A percentile compares a stretch with the other conserved stretches of the same genome.
Conservation (phyloP, 2,797 vertebrate species). For the Platalea minor region DNA sequence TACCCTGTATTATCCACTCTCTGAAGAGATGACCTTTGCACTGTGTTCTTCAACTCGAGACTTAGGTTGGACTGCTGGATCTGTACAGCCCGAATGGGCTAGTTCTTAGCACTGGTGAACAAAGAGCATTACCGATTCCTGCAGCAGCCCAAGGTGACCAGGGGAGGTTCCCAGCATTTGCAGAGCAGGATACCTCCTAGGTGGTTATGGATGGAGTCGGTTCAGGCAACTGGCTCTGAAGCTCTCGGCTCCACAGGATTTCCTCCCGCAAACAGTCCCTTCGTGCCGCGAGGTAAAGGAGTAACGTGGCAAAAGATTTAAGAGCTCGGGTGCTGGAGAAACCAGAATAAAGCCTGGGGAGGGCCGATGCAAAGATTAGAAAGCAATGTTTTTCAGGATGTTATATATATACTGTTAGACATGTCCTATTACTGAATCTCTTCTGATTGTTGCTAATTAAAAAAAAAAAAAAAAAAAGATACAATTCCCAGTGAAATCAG, state of each 20-base stretch:
- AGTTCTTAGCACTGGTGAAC: not conserved
- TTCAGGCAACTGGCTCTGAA: not conserved
- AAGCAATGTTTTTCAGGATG: not conserved
- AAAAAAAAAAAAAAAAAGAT: not conserved
- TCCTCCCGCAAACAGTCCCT: not conserved
- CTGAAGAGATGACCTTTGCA: not conserved
- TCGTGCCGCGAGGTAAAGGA: not conserved
- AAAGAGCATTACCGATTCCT: not conserved
- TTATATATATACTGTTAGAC: not conserved
- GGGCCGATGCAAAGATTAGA: not conserved
- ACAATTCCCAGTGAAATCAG: not conserved
- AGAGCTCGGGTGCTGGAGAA: not conserved
- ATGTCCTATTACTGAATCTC: not conserved
- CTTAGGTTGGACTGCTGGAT: not conserved
- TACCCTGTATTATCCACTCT: not conserved
- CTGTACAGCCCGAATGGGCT: fast-evolving
- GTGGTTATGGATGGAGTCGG: not conserved
- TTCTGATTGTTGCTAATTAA: not conserved
- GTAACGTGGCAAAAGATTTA: not conserved
- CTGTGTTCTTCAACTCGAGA: not conserved
- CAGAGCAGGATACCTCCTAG: not conserved
- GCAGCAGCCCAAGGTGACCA: not conserved
- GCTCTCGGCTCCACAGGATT: not conserved
- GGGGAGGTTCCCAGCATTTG: not conserved
- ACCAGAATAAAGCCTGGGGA: not conserved